Percentiles rank a stretch among this genome's conserved stretches.
Conservation (phyloP, 1,140 invertebrate species). For the Limonius californicus region DNA sequence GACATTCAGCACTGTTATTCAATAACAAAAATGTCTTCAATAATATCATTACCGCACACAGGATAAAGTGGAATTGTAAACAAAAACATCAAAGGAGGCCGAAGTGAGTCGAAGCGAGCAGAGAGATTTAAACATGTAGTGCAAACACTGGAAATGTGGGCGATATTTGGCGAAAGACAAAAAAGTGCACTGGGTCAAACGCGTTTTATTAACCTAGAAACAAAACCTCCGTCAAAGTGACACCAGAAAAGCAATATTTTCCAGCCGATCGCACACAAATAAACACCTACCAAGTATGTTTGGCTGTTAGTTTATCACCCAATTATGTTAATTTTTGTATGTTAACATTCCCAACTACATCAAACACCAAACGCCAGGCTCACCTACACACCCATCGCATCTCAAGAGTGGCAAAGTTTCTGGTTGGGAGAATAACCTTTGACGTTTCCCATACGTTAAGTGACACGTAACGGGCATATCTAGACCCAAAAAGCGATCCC, state of each 20-base stretch:
- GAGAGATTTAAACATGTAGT: background rate
- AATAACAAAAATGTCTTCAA: background rate
- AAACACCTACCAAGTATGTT: background rate
- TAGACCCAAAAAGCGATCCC: background rate
- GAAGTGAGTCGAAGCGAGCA: background rate
- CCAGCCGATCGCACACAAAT: background rate
- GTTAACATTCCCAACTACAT: background rate
- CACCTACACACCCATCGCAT: background rate
- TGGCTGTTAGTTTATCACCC: background rate
- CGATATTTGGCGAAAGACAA: no score
- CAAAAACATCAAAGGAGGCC: background rate
- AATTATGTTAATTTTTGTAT: constrained; percentile 2
- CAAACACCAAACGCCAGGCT: background rate
- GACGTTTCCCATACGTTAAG: background rate
- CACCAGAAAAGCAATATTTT: background rate
- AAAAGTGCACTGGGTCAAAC: background rate
- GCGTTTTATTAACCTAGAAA: background rate
- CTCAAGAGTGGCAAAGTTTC: background rate
- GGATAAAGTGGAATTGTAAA: background rate
- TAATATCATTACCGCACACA: background rate
- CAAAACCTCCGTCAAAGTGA: background rate
- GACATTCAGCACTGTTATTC: background rate
- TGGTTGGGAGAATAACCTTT: background rate
- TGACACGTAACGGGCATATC: background rate
- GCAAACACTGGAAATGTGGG: no score